phyloP scores from a whole-genome alignment of 2,888 invertebrate species.

The Branchinecta sandiegonensis region DNA sequence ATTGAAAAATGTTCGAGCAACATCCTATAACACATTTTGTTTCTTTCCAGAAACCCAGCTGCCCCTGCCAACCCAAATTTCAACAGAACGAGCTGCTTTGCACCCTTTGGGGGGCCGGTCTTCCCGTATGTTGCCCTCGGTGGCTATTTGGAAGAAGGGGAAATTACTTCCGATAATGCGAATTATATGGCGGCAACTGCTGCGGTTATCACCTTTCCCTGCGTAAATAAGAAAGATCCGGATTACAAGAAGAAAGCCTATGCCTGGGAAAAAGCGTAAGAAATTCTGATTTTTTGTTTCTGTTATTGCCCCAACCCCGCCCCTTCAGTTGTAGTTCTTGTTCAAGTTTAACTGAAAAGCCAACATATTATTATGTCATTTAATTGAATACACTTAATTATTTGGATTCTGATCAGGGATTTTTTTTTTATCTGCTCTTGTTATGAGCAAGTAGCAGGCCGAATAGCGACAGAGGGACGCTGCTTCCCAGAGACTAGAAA shows the following conservation, averaged over 20 bases:
- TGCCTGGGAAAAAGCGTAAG: conserved; percentile 61
- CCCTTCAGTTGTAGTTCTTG: not conserved
- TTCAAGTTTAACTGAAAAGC: not conserved
- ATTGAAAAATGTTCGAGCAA: no score
- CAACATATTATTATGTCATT: no score
- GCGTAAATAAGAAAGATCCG: conserved; percentile 62
- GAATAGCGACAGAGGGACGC: no score
- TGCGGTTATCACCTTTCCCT: conserved; percentile 73
- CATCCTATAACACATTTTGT: no score
- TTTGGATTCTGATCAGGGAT: no score
- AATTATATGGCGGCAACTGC: conserved; percentile 63
- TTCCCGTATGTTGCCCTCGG: conserved; percentile 83
- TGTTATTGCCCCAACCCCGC: not conserved
- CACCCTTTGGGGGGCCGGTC: conserved; percentile 78
- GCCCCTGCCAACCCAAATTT: not conserved
- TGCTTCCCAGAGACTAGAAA: no score
- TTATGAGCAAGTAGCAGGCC: no score
- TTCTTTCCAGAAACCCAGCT: not conserved
- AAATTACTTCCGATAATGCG: conserved; percentile 33
- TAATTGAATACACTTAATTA: no score
- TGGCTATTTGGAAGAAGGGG: conserved; percentile 45
- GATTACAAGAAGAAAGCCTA: conserved; percentile 51
- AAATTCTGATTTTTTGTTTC: conserved; percentile 13
- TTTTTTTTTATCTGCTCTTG: no score
- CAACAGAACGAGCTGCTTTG: conserved; percentile 49